Percentiles rank a stretch among this genome's conserved stretches.
phyloP scores from a whole-genome alignment of 2,888 invertebrate genomes.

The Lasioglossum figueresi region DNA sequence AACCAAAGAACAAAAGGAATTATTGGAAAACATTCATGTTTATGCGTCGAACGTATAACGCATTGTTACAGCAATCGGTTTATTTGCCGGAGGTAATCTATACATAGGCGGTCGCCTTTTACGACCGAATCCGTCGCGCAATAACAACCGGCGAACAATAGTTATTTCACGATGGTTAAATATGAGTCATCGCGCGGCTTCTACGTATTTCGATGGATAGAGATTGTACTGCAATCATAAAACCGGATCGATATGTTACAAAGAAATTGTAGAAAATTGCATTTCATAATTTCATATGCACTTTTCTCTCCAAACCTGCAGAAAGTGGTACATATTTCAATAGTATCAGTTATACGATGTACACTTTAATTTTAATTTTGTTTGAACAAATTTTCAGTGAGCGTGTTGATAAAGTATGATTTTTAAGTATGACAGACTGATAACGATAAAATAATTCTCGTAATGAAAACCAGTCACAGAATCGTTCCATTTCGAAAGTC shows the following conservation, averaged over 20 bases:
- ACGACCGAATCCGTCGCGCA: neutral
- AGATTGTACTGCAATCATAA: neutral
- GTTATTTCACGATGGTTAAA: neutral
- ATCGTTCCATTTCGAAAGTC: no score
- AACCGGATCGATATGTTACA: neutral
- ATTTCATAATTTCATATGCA: neutral
- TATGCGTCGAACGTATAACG: neutral
- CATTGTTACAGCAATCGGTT: neutral
- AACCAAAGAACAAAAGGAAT: neutral
- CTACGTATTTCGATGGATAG: neutral
- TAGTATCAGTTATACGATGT: neutral
- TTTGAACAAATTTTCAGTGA: neutral
- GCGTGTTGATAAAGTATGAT: neutral
- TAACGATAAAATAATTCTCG: neutral
- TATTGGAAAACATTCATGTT: neutral
- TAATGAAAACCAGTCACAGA: no score
- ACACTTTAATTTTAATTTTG: neutral
- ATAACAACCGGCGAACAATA: neutral
- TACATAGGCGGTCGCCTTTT: neutral
- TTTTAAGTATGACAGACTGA: neutral
- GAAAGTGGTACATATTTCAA: neutral
- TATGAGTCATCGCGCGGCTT: neutral
- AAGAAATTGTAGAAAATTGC: neutral
- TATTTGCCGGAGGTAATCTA: neutral
- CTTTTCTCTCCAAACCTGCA: neutral